Conservation (phyloP, 1,140 invertebrate species). For the Lordiphosa mommai region DNA sequence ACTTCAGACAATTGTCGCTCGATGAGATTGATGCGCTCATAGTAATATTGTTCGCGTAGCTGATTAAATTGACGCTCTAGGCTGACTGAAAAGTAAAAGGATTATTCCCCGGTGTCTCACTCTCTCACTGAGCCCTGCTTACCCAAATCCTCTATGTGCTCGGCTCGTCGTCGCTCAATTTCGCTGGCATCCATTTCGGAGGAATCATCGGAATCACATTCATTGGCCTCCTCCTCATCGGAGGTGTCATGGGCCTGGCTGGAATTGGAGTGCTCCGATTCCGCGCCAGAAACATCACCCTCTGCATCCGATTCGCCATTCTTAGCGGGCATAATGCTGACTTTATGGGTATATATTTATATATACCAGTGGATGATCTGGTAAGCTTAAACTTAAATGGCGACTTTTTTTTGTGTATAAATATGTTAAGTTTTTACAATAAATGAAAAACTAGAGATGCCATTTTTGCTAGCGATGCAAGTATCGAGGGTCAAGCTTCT, state of each 20-base stretch:
- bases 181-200: constrained; percentile 96
- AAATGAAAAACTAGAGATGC: too few relatives aligned
- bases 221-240: constrained; percentile 84
- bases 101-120: not conserved
- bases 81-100: constrained; percentile 81
- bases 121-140: constrained; percentile 18
- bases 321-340: constrained; percentile 80
- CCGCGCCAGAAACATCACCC: constrained; percentile 82
- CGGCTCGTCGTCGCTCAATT: constrained; percentile 89
- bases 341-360: not conserved
- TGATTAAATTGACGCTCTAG: constrained; percentile 93
- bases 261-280: constrained; percentile 83
- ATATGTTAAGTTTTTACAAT: too few relatives aligned
- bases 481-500: too few relatives aligned
- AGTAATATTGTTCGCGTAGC: constrained; percentile 93
- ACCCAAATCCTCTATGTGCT: constrained; percentile 91
- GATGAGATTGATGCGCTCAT: constrained; percentile 89
- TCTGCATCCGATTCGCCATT: constrained; percentile 82
- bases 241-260: constrained; percentile 85
- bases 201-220: constrained; percentile 88
- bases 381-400: too few relatives aligned
- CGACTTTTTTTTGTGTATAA: too few relatives aligned
- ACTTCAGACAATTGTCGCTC: constrained; percentile 93
- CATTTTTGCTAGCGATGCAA: too few relatives aligned
- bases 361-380: too few relatives aligned